Conservation (phyloP, 2,888 invertebrate species). For the Vesta saturnalis region DNA sequence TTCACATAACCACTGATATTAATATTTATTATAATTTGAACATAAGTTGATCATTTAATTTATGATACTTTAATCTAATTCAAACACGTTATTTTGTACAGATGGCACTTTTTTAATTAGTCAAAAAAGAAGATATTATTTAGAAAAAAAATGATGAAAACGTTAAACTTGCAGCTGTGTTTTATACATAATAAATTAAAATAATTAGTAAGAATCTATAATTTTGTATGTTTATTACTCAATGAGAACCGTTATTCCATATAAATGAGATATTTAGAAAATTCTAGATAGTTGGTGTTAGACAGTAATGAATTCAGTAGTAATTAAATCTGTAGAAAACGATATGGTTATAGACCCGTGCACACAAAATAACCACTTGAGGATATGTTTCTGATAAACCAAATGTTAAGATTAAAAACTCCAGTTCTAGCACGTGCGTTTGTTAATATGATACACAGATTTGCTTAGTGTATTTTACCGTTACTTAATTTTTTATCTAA, state of each 20-base stretch:
- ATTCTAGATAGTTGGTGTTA: no score
- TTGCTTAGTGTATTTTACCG: no score
- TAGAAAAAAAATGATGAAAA: not conserved
- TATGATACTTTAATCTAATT: not conserved
- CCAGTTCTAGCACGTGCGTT: no score
- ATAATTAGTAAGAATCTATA: conserved; percentile 4
- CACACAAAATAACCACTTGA: no score
- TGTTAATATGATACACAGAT: no score
- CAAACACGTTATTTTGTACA: not conserved
- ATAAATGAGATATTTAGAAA: not conserved
- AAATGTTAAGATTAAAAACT: no score
- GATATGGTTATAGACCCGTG: no score
- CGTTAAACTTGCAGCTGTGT: conserved; percentile 6
- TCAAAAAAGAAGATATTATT: not conserved
- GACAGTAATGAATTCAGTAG: not conserved
- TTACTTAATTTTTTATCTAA: no score
- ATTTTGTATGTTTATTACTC: not conserved
- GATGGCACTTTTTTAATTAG: not conserved
- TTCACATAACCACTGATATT: not conserved
- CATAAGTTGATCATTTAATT: not conserved
- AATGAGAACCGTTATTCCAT: not conserved
- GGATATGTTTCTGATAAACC: no score
- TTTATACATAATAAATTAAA: conserved; percentile 2
- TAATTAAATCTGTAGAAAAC: not conserved
- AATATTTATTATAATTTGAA: conserved; percentile 1